Percentiles rank a stretch among this genome's conserved stretches.
These are phyloP conservation scores for Lochmaea capreae DNA, from an alignment of 2,888 invertebrate species.

Conservation along the genomic window DNA sequence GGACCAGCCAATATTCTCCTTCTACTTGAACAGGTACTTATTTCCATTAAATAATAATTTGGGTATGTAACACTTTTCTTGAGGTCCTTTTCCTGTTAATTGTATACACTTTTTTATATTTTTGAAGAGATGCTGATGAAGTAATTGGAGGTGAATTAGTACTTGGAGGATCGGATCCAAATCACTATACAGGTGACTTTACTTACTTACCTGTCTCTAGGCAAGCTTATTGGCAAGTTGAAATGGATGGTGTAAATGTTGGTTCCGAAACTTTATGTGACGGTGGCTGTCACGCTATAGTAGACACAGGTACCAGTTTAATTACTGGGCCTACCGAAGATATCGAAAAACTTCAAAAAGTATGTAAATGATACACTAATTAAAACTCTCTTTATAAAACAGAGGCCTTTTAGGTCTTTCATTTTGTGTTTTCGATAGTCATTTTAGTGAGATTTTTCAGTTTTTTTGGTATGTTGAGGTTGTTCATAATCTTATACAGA, in stretches of 20 bases:
- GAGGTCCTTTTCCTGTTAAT: background rate
- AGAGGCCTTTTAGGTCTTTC: too few relatives aligned
- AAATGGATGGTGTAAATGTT: conserved; percentile 79
- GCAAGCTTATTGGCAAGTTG: conserved; percentile 92
- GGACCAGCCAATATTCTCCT: conserved; percentile 82
- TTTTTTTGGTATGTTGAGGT: too few relatives aligned
- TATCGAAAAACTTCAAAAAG: conserved; percentile 80
- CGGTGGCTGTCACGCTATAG: conserved; percentile 91
- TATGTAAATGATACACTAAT: conserved; percentile 63
- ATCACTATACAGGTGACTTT: conserved; percentile 87
- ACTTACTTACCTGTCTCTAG: conserved; percentile 87
- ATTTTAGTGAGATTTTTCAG: too few relatives aligned
- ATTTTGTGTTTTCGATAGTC: too few relatives aligned
- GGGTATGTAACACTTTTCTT: background rate
- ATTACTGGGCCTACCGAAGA: conserved; percentile 90
- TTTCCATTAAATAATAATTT: conserved; percentile 41
- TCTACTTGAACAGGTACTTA: conserved; percentile 82
- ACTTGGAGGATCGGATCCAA: conserved; percentile 94
- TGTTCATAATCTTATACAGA: too few relatives aligned
- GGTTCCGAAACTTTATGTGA: conserved; percentile 73
- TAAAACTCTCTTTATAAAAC: too few relatives aligned
- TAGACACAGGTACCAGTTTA: conserved; percentile 95
- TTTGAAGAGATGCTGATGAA: conserved; percentile 77
- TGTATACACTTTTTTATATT: background rate
- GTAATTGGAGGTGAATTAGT: conserved; percentile 86